A percentile compares a stretch with the other conserved stretches of the same genome.
These are phyloP conservation scores for Pangasianodon hypophthalmus DNA, from an alignment of 2,113 vertebrate species.

Conservation along the genomic window DNA sequence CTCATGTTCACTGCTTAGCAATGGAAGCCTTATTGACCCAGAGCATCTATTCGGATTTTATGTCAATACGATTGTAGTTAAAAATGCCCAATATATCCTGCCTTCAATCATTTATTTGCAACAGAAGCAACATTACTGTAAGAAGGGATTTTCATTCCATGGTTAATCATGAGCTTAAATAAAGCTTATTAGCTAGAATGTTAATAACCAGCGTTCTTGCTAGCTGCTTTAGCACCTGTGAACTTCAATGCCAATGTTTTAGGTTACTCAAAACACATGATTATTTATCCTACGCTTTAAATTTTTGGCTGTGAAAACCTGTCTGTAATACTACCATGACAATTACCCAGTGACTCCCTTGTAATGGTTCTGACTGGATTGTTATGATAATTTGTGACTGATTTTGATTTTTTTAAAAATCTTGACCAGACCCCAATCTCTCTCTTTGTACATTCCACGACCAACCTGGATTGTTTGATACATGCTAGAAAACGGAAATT, in stretches of 20 bases:
- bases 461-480: not conserved
- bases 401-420: not conserved
- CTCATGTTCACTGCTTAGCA: conserved; percentile 30
- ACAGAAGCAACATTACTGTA: not conserved
- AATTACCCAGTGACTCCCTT: not conserved
- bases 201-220: not conserved
- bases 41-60: not conserved
- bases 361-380: not conserved
- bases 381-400: not conserved
- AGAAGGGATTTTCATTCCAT: not conserved
- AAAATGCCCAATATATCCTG: not conserved
- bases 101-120: not conserved
- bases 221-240: not conserved
- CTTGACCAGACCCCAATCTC: not conserved
- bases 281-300: not conserved
- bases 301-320: not conserved
- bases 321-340: not conserved
- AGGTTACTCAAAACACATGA: too few relatives aligned
- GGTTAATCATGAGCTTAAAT: not conserved
- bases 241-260: not conserved
- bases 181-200: not conserved
- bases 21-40: not conserved
- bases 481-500: conserved; percentile 48
- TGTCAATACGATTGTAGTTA: not conserved
- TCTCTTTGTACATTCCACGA: not conserved